Base-by-base conservation (phyloP, 2,113 vertebrate species). In the Pelobates fuscus region DNA sequence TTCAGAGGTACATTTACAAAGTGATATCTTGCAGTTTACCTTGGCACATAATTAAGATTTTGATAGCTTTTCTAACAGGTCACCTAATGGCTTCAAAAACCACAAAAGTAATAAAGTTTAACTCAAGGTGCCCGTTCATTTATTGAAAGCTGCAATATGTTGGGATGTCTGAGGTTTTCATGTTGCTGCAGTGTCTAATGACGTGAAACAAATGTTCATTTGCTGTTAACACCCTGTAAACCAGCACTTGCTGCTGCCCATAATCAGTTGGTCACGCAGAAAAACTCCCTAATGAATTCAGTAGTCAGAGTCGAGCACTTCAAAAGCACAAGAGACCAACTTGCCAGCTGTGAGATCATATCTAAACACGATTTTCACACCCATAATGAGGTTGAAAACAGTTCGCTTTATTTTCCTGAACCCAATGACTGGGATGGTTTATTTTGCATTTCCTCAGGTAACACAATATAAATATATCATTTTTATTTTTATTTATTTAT, bases 391-490 rank as follows among this genome's bases (percentile, higher is more conserved):
- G 65, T 32, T 52, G 27, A 82, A 71, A 83, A 41, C 54, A 55
- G 79, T 75, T 73, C 57, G 49, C 73, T 82, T 79, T 2, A 2
- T 71, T 30, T 86, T 82, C 24, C 74, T 84, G 81, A 86, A 86
- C 77, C 79, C 78, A 76, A 76, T 84, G 81, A 49, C 17, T 8
- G 87, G 80, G 83, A 58, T 70, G 74, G 67, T 84, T 27, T 84
- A 78, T 81, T 81, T 87, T 57, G 78, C 55, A 30, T 85, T 88
- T 12, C 83, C 82, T 63, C 90, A 92, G 90, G 89, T 92, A 91
- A 24, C 74, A 24, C 74, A 70, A 71, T 60, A n/a, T n/a, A 44
- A 46, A 25, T 10, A 54, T 63, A 43, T 20, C 67, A 24, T 55
- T 24, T 59, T n/a, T 59, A 57, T 11, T 44, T 44, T 46, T 29